These are phyloP conservation scores for Idaea biselata DNA, from an alignment of 2,888 invertebrate genomes.

Conservation along the genomic window DNA sequence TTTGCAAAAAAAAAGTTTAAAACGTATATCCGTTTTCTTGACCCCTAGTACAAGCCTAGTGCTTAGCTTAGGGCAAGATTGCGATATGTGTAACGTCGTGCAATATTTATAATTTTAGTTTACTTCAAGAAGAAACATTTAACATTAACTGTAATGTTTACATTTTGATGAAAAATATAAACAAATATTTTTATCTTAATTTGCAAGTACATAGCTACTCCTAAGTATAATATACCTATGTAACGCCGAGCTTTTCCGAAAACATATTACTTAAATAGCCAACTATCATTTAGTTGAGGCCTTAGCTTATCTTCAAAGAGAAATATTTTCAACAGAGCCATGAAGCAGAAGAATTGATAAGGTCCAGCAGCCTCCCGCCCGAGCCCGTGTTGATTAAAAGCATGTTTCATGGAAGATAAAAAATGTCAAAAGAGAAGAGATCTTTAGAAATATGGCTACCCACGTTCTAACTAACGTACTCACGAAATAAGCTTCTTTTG, in stretches of 20 bases:
- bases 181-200: no score
- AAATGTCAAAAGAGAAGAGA: slow-evolving; percentile 20
- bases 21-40: no score
- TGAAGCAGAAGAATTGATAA: slow-evolving; percentile 30
- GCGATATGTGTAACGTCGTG: no score
- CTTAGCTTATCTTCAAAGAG: slow-evolving; percentile 1
- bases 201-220: background rate
- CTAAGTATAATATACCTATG: background rate
- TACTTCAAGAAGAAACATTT: no score
- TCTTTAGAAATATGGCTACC: background rate
- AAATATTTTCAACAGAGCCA: slow-evolving; percentile 22
- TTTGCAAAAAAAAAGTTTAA: no score
- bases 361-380: slow-evolving; percentile 16
- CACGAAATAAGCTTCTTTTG: background rate
- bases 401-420: slow-evolving; percentile 23
- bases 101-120: background rate
- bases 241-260: background rate
- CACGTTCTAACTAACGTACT: background rate
- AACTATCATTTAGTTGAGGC: background rate
- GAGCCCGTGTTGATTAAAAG: slow-evolving; percentile 20
- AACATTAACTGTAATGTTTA: no score
- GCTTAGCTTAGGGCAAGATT: no score
- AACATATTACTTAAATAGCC: background rate
- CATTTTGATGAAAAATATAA: no score
- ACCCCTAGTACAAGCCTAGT: no score